A percentile compares a stretch with the other conserved stretches of the same genome.
Evolutionary conservation across 2,888 invertebrate genomes (phyloP).

Genomic region (Seira sanloemensis): DNA sequence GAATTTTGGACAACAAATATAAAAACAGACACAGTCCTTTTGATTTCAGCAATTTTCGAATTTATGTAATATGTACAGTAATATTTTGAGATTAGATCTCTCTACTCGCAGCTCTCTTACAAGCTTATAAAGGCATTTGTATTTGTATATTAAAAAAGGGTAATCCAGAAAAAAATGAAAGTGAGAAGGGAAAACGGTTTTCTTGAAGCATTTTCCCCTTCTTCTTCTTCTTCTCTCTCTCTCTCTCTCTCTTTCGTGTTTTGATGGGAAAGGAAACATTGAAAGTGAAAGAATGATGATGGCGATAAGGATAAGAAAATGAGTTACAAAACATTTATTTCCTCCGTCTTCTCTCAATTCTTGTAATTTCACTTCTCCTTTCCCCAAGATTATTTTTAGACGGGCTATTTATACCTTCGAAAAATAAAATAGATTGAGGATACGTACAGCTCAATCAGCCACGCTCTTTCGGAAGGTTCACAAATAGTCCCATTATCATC

Average conservation of each 20-base stretch:
- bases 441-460: slow-evolving; percentile 45
- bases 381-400: slow-evolving; percentile 41
- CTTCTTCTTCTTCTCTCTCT: not conserved
- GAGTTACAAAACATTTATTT: slow-evolving; percentile 16
- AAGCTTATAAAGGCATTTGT: no score
- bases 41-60: no score
- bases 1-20: no score
- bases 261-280: slow-evolving; percentile 14
- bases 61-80: no score
- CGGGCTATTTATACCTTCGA: slow-evolving; percentile 4
- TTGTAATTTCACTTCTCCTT: not conserved
- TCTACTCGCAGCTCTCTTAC: no score
- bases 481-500: not conserved
- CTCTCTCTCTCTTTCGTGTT: not conserved
- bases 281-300: slow-evolving; percentile 17
- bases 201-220: no score
- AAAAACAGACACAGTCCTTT: no score
- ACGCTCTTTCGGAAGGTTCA: slow-evolving; percentile 8
- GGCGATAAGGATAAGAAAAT: slow-evolving; percentile 14
- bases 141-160: no score
- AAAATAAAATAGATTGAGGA: slow-evolving; percentile 8
- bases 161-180: no score
- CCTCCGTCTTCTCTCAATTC: slow-evolving; percentile 3
- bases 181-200: no score
- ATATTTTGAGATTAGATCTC: no score